A percentile compares a stretch with the other conserved stretches of the same genome.
Conservation (phyloP, 2,797 vertebrate species). For the Dryobates pubescens region DNA sequence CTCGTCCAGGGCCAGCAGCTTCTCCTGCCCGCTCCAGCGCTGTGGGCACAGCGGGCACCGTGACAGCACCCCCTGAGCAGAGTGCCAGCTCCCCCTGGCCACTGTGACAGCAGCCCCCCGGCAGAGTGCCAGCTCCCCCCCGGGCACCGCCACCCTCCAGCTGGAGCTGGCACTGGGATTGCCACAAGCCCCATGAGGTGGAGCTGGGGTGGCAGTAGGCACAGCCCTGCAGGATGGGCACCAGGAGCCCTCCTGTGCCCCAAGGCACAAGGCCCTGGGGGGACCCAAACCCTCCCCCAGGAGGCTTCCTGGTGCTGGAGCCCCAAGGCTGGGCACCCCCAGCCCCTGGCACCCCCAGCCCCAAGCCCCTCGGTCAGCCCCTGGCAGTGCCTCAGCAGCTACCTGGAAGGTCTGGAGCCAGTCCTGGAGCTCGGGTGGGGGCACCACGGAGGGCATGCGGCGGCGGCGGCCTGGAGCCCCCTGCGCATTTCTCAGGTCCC, state of each 20-base stretch:
- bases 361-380: not conserved
- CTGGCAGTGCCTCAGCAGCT: not conserved
- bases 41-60: not conserved
- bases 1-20: slow-evolving; percentile 73
- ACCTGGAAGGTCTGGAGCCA: slow-evolving; percentile 77
- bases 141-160: not conserved
- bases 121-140: no score
- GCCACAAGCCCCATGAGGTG: rapidly evolving
- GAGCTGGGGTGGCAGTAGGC: rapidly evolving
- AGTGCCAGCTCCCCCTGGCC: no score
- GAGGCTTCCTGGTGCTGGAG: no score
- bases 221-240: not conserved
- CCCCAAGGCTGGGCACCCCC: not conserved
- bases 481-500: slow-evolving; percentile 65
- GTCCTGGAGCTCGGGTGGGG: slow-evolving; percentile 64
- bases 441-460: slow-evolving; percentile 6
- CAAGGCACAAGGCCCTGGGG: no score
- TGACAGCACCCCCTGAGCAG: not conserved
- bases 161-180: not conserved
- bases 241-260: not conserved
- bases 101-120: not conserved
- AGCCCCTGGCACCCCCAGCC: not conserved
- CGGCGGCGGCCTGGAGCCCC: slow-evolving; percentile 43
- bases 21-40: slow-evolving; percentile 69
- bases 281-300: no score